Evolutionary conservation across 2,113 vertebrate species (phyloP).

Genomic region (Brachyhypopomus gauderio): DNA sequence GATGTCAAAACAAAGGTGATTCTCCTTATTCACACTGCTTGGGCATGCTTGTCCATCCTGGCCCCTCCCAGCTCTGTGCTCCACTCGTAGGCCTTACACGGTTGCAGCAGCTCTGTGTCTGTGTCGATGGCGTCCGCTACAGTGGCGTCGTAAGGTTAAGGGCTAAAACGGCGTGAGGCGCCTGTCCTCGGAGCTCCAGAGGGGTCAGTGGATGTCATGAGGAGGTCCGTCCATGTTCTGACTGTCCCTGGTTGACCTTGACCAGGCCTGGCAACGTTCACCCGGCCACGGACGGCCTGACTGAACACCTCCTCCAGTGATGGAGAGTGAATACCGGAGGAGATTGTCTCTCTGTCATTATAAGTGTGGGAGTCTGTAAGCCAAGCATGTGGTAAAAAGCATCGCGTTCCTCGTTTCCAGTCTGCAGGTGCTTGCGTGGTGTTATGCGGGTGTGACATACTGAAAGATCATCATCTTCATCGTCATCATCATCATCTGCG

Average conservation of each 20-base stretch:
- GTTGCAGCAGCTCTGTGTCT: not conserved
- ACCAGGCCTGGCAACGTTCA: conserved; percentile 3
- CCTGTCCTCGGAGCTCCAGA: not conserved
- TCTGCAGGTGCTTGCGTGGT: not conserved
- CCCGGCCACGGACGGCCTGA: not conserved
- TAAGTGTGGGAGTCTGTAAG: not conserved
- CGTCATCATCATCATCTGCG: not conserved
- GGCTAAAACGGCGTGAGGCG: not conserved
- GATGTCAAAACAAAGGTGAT: conserved; percentile 37
- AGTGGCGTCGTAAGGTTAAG: not conserved
- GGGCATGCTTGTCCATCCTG: conserved; percentile 20
- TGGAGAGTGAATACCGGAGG: not conserved
- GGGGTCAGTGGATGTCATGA: not conserved
- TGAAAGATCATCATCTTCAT: too few species aligned
- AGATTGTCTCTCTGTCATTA: not conserved
- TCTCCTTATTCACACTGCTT: conserved; percentile 22
- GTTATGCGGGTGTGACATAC: not conserved
- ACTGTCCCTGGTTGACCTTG: conserved; percentile 34
- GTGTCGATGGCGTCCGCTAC: not conserved
- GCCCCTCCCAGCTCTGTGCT: not conserved
- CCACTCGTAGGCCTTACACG: not conserved
- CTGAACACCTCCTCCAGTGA: not conserved
- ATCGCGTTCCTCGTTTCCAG: not conserved
- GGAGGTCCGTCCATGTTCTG: conserved; percentile 42
- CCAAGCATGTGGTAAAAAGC: not conserved